These are phyloP conservation scores for Micromesistius poutassou DNA, from an alignment of 2,797 vertebrate genomes.

Conservation along the genomic window DNA sequence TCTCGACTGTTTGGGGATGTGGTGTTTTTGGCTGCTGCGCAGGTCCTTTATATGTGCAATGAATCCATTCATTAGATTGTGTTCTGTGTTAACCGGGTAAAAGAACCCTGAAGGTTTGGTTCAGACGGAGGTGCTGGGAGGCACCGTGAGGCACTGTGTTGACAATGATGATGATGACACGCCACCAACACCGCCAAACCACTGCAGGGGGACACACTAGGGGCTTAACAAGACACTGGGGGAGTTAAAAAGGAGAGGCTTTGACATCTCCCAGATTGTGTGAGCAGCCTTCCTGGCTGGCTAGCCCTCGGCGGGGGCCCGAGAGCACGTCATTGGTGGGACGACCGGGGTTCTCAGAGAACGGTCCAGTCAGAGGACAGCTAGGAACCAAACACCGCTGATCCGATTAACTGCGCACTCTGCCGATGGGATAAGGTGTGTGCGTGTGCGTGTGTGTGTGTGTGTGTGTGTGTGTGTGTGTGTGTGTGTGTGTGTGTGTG, in stretches of 20 bases:
- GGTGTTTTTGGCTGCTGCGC: not conserved
- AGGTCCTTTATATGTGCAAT: not conserved
- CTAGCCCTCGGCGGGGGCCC: conserved; percentile 47
- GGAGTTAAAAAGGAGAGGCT: not conserved
- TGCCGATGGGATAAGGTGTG: conserved; percentile 19
- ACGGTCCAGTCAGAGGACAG: conserved; percentile 37
- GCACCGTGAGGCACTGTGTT: not conserved
- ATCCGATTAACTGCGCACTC: conserved; percentile 37
- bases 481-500: not conserved
- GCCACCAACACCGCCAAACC: not conserved
- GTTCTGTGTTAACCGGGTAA: not conserved
- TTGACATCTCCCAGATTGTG: conserved; percentile 41
- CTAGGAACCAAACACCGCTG: conserved; percentile 49
- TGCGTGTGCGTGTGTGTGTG: conserved; percentile 12
- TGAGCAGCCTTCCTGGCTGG: conserved; percentile 41
- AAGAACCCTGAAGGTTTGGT: not conserved
- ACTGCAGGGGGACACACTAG: conserved; percentile 36
- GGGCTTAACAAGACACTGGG: conserved; percentile 41
- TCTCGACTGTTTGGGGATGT: not conserved
- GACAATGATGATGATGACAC: not conserved
- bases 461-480: conserved; percentile 4
- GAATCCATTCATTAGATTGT: not conserved
- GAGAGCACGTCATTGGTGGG: conserved; percentile 26
- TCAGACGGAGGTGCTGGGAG: not conserved
- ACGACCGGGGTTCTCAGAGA: conserved; percentile 49